A percentile compares a stretch with the other conserved stretches of the same genome.
These are phyloP conservation scores for Scomber colias DNA, from an alignment of 2,113 vertebrate genomes.

Conservation along the genomic window DNA sequence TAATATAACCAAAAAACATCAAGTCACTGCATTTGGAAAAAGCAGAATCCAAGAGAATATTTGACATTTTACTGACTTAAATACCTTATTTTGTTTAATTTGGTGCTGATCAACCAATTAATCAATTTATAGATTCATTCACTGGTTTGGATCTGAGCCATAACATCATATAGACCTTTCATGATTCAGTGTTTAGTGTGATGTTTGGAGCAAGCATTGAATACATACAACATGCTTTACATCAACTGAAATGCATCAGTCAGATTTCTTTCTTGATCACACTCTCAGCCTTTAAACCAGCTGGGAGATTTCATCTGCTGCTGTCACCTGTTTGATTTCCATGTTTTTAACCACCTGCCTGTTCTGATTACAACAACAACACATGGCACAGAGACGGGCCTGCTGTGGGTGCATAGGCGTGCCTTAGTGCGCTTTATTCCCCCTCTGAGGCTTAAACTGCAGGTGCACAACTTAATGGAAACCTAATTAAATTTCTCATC, in stretches of 20 bases:
- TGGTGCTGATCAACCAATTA: too few relatives aligned
- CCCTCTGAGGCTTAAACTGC: constrained; percentile 45
- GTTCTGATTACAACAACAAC: constrained; percentile 32
- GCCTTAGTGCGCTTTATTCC: constrained; percentile 17
- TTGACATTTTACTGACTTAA: too few relatives aligned
- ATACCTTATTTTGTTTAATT: too few relatives aligned
- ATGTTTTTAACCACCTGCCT: constrained; percentile 47
- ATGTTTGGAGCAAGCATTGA: background rate
- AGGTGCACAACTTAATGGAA: constrained; percentile 48
- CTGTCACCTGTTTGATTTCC: constrained; percentile 25
- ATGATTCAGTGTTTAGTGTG: too few relatives aligned
- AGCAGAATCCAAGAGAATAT: too few relatives aligned
- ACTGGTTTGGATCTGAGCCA: too few relatives aligned
- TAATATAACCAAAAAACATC: too few relatives aligned
- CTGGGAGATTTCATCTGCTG: constrained; percentile 16
- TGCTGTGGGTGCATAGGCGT: constrained; percentile 18
- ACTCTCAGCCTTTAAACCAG: constrained; percentile 23
- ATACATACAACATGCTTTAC: constrained; percentile 5
- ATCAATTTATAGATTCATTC: too few relatives aligned
- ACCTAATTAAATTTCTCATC: constrained; percentile 26
- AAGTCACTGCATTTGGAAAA: too few relatives aligned
- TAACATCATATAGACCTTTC: too few relatives aligned
- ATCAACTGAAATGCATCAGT: background rate
- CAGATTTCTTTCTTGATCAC: constrained; percentile 12
- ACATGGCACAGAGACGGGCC: constrained; percentile 27